Conservation (phyloP, 2,888 invertebrate species). For the Coecobrya sp. region DNA sequence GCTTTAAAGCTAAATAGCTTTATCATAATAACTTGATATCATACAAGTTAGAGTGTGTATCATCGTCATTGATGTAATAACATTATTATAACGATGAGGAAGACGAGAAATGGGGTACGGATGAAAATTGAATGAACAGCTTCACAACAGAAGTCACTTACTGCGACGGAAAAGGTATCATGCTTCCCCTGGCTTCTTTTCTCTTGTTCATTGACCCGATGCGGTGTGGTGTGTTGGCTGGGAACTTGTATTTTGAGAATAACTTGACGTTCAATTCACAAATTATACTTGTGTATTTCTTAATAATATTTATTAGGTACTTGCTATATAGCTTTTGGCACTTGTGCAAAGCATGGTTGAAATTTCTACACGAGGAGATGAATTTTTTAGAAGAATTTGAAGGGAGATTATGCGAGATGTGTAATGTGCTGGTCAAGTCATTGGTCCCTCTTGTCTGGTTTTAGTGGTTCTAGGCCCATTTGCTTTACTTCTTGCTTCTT, state of each 20-base stretch:
- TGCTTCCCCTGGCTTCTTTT: conserved; percentile 18
- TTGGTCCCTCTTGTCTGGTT: conserved; percentile 63
- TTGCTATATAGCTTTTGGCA: not conserved
- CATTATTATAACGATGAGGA: conserved; percentile 42
- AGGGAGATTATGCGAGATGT: not conserved
- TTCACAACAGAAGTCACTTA: too few relatives aligned
- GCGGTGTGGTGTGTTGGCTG: not conserved
- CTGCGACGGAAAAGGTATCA: not conserved
- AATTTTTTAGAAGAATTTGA: not conserved
- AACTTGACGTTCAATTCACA: conserved; percentile 25
- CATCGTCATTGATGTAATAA: not conserved
- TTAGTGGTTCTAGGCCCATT: not conserved
- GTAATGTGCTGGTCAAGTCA: conserved; percentile 61
- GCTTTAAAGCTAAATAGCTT: too few relatives aligned
- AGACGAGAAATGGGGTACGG: not conserved
- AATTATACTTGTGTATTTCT: not conserved
- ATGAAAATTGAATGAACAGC: too few relatives aligned
- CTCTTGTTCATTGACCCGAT: conserved; percentile 75
- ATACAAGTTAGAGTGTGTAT: not conserved
- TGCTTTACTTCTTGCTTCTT: not conserved
- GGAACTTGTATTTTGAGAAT: conserved; percentile 8
- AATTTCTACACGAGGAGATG: not conserved
- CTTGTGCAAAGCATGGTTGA: not conserved
- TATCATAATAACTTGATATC: not conserved
- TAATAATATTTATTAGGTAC: conserved; percentile 4